Conservation (phyloP, 2,113 vertebrate genomes). For the Saccopteryx leptura region DNA sequence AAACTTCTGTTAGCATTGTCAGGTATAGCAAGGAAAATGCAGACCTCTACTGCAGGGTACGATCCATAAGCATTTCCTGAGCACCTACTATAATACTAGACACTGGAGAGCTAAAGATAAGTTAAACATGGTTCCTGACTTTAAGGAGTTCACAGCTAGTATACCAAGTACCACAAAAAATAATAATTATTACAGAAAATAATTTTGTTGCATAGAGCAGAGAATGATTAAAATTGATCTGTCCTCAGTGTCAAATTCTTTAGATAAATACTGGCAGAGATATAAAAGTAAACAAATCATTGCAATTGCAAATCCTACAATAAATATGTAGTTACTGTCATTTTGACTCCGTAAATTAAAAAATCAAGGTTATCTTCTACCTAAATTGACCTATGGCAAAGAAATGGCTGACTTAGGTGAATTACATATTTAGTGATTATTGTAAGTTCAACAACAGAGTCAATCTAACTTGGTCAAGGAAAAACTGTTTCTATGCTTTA, state of each 20-base stretch:
- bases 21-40: not conserved
- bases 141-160: not conserved
- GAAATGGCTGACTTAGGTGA: not conserved
- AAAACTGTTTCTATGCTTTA: not conserved
- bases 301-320: not conserved
- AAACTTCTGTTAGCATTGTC: not conserved
- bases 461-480: not conserved
- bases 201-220: not conserved
- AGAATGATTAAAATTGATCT: not conserved
- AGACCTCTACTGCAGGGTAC: not conserved
- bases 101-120: not conserved
- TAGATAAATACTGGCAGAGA: not conserved
- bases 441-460: not conserved
- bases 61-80: not conserved
- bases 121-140: not conserved
- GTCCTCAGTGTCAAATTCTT: not conserved
- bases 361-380: not conserved
- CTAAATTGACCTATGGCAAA: not conserved
- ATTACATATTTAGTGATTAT: not conserved
- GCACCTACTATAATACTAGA: not conserved
- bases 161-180: not conserved
- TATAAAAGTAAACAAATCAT: not conserved
- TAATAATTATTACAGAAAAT: not conserved
- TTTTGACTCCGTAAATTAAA: not conserved
- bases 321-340: not conserved